Base-by-base conservation (phyloP, 2,797 vertebrate genomes). In the Gymnothorax javanicus region DNA sequence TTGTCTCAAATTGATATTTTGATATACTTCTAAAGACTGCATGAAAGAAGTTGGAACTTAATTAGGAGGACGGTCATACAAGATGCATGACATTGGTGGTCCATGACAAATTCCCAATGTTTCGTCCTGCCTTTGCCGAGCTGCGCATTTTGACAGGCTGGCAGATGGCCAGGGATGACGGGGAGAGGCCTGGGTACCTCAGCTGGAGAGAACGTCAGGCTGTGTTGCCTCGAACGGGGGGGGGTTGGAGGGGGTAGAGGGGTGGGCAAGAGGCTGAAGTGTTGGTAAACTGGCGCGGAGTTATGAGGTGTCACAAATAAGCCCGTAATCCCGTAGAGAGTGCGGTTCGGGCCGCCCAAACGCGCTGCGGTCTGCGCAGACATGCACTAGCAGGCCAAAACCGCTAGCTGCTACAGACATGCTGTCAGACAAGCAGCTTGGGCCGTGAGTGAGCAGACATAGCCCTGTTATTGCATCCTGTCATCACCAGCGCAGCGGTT, bases 231-330 rank as follows among this genome's bases (percentile, higher is more conserved):
- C 95, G 95, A 96, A 96, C 95, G 95, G 95, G 83, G 95, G 95
- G 95, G 94, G 95, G 96, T 96, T 94, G 96, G 59, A 81, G 87
- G 87, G 83, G 2, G 43, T 85, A 52, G 90, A 88, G 81, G 67
- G 59, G 87, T 90, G 85, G 94, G 94, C 94, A 95, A 96, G 95
- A 93, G 64, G 64, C 93, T 84, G 12, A 85, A 95, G 94, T 94
- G 94, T 94, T 95, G 94, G 96, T 95, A 95, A 96, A 94, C 96
- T 96, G 96, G 96, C 96, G 95, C 95, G 94, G 95, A 96, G 96
- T 95, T 96, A 97, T 96, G 95, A 96, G 94, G 96, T 96, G 95
- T 95, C 95, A 92, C 95, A 96, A 96, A 96, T 95, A 96, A 96
- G 94, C 91, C 94, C 94, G 95, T 95, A 95, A 96, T 96, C 95